These are phyloP conservation scores for Lasius fuliginosus DNA, from an alignment of 2,888 invertebrate species.

Conservation along the genomic window DNA sequence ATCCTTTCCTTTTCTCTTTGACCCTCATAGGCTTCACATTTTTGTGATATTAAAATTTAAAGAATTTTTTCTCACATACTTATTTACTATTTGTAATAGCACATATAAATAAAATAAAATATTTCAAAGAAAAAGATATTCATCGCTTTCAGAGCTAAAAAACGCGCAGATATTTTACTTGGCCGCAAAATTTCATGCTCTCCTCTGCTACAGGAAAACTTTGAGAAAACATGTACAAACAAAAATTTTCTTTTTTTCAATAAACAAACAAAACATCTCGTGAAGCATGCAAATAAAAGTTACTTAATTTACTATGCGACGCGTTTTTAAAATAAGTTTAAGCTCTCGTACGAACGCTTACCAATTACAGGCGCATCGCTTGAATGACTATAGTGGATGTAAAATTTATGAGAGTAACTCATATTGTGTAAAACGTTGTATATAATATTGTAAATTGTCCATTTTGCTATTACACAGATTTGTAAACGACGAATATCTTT, in stretches of 20 bases:
- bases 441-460: neutral
- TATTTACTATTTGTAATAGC: neutral
- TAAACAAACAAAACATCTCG: conserved; percentile 71
- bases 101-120: conserved; percentile 6
- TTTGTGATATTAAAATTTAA: neutral
- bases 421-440: neutral
- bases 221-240: conserved; percentile 61
- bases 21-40: neutral
- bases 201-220: conserved; percentile 59
- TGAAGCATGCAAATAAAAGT: conserved; percentile 72
- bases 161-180: conserved; percentile 54
- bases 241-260: conserved; percentile 49
- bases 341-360: conserved; percentile 79
- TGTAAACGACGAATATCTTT: neutral
- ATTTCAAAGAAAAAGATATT: conserved; percentile 26
- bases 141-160: conserved; percentile 51
- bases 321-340: conserved; percentile 75
- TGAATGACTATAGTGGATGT: conserved; percentile 54
- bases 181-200: conserved; percentile 68
- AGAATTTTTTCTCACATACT: neutral
- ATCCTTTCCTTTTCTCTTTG: conserved; percentile 23
- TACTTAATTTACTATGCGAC: conserved; percentile 76
- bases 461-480: neutral
- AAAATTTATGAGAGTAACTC: conserved; percentile 9
- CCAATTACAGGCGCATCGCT: conserved; percentile 75